phyloP scores from a whole-genome alignment of 2,797 vertebrate species.

The Erethizon dorsatum region DNA sequence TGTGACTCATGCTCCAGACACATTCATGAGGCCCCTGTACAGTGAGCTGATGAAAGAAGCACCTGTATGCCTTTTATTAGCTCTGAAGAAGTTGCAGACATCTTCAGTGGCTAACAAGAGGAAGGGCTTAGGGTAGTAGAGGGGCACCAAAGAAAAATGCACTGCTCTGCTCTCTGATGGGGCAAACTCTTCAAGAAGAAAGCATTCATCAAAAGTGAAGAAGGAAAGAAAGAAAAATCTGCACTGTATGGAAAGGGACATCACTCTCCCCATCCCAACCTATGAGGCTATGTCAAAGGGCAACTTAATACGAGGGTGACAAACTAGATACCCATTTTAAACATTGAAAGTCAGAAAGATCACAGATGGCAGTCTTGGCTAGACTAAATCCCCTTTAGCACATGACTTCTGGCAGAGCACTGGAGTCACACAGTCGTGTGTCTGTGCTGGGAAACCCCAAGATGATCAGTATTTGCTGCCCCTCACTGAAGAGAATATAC shows the following conservation, averaged over 20 bases:
- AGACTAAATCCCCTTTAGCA: background rate
- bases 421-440: background rate
- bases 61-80: slow-evolving; percentile 92
- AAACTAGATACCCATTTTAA: slow-evolving; percentile 27
- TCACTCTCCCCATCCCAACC: slow-evolving; percentile 84
- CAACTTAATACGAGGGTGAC: slow-evolving; percentile 58
- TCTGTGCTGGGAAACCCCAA: background rate
- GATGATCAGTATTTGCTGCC: background rate
- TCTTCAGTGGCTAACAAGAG: slow-evolving; percentile 94
- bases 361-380: background rate
- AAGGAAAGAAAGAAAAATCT: slow-evolving; percentile 55
- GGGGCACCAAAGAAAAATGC: slow-evolving; percentile 92
- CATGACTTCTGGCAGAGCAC: background rate
- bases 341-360: slow-evolving; percentile 52
- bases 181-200: slow-evolving; percentile 96
- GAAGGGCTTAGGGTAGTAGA: slow-evolving; percentile 96
- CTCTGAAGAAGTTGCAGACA: slow-evolving; percentile 92
- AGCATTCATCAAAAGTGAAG: slow-evolving; percentile 88
- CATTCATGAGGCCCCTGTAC: slow-evolving; percentile 86
- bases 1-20: slow-evolving; percentile 86
- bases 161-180: slow-evolving; percentile 96
- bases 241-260: slow-evolving; percentile 87
- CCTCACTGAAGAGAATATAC: background rate
- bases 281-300: slow-evolving; percentile 85
- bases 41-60: slow-evolving; percentile 91